These are phyloP conservation scores for Zaprionus camerounensis DNA, from an alignment of 1,140 invertebrate genomes.

Conservation along the genomic window DNA sequence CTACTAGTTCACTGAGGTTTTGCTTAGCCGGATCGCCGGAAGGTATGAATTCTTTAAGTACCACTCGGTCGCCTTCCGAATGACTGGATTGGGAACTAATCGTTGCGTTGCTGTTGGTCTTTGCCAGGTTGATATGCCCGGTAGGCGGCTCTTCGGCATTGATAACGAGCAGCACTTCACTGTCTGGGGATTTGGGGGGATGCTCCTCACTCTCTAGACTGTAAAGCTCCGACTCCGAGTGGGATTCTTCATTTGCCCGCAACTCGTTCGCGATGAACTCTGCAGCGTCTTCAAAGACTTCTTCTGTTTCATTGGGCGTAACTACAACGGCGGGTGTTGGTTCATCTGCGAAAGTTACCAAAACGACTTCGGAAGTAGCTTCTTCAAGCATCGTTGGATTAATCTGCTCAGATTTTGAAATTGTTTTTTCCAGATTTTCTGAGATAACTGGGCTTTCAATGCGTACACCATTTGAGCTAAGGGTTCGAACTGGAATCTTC, in stretches of 20 bases:
- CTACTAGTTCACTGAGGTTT: slow-evolving; percentile 86
- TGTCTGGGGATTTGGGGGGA: slow-evolving; percentile 40
- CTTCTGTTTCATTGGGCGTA: slow-evolving; percentile 51
- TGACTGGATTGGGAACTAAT: slow-evolving; percentile 56
- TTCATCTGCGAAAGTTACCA: not conserved
- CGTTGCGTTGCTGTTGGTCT: slow-evolving; percentile 53
- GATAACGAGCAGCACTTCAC: slow-evolving; percentile 43
- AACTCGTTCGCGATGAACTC: slow-evolving; percentile 56
- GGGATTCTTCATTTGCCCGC: slow-evolving; percentile 43
- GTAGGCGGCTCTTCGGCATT: slow-evolving; percentile 12
- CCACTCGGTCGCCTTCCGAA: slow-evolving; percentile 41
- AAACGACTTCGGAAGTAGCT: not conserved
- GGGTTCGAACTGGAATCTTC: slow-evolving; percentile 70
- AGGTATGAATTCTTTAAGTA: slow-evolving; percentile 69
- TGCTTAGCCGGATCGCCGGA: slow-evolving; percentile 80
- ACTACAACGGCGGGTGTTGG: not conserved
- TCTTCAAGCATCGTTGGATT: not conserved
- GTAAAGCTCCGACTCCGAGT: slow-evolving; percentile 71
- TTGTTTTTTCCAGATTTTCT: slow-evolving; percentile 5
- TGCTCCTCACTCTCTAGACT: slow-evolving; percentile 65
- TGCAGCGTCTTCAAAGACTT: slow-evolving; percentile 69
- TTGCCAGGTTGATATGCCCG: slow-evolving; percentile 19
- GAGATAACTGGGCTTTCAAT: slow-evolving; percentile 51
- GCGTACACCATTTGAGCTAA: slow-evolving; percentile 56
- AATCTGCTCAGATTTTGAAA: not conserved